Conservation (phyloP, 2,113 vertebrate genomes). For the Oreochromis aureus region DNA sequence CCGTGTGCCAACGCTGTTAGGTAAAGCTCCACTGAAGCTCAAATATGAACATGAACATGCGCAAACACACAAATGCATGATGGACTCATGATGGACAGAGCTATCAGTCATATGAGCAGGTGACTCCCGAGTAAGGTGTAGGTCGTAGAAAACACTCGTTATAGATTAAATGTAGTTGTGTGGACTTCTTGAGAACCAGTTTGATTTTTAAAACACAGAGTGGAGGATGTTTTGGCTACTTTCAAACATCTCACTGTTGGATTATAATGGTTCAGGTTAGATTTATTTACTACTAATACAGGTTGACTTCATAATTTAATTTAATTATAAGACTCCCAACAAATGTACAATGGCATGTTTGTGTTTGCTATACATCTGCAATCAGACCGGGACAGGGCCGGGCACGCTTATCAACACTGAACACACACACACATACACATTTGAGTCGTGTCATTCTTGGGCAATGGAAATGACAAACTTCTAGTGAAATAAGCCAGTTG, state of each 20-base stretch:
- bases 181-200: neutral
- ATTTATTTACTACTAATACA: neutral
- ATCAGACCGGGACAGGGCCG: slow-evolving; percentile 28
- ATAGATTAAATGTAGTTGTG: neutral
- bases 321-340: neutral
- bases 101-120: neutral
- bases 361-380: neutral
- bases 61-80: neutral
- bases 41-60: neutral
- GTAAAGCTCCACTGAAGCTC: neutral
- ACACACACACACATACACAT: slow-evolving; percentile 15
- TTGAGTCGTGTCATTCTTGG: slow-evolving; percentile 45
- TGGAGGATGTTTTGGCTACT: neutral
- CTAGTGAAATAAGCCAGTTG: neutral
- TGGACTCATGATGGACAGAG: neutral
- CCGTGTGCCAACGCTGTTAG: neutral
- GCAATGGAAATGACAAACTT: slow-evolving; percentile 32
- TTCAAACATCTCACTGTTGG: neutral
- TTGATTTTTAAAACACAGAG: neutral
- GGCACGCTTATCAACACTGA: slow-evolving; percentile 37
- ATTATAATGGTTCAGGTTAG: neutral
- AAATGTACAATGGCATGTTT: neutral
- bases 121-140: neutral
- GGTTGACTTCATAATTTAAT: neutral
- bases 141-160: neutral